Evolutionary conservation across 2,888 invertebrate species (phyloP), one percentile per base, ranked within the genome.

Genomic region (Chalcis sispes): DNA sequence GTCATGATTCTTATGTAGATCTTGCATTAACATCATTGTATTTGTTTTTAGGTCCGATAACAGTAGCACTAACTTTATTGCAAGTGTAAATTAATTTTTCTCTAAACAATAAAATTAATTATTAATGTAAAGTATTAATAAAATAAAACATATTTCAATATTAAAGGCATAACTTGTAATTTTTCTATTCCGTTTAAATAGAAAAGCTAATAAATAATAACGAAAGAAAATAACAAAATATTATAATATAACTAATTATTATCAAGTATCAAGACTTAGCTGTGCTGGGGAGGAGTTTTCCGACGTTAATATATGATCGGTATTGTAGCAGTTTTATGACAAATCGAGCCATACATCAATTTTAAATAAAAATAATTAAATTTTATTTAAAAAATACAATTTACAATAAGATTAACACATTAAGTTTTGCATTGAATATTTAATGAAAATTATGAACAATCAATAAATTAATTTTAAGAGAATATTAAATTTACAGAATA

Each of bases 271-370:
- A 18, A 46, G 20, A 23, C 25, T 62, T 54, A 73, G 77, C 77
- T 73, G 77, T 77, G 73, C 77, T 65, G 77, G 65, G 77, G 70
- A 70, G 70, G 73, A 66, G 56, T 54, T 77, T 58, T 27, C 62
- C 7, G 46, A 54, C 40, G 13, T 67, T 67, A 32, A 72, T 66
- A 66, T 7, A 76, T 67, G 70, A 70, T 65, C 50, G 36, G 32
- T 62, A 61, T 32, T 54, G 42, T 25, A 66, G 65, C 52, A 29
- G 71, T 29, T 58, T 59, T 54, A 64, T 56, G 66, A 67, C 72
- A 71, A 72, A 67, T 76, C 42, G 61, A 75, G 71, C 71, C 66
- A 32, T 42, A n/a, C 48, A 10, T 18, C 15, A 27, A 29, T 36
- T 59, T 40, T 15, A n/a, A n/a, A n/a, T n/a, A 20, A 59, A 40